Base-by-base conservation (phyloP, 2,113 vertebrate species). In the Alosa alosa region DNA sequence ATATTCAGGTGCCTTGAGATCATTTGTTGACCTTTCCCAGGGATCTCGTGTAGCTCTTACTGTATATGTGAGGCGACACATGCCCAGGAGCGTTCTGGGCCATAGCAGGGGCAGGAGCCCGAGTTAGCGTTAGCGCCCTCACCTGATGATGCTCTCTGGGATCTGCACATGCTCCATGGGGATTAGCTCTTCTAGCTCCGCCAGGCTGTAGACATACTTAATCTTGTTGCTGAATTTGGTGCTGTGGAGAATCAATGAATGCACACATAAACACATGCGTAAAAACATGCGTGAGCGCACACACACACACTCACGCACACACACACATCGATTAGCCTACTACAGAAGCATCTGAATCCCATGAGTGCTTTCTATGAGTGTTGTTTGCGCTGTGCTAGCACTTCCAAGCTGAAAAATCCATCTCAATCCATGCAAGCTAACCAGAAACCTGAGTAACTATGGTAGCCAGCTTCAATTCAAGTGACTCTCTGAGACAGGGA, bases 201-300 rank as follows among this genome's bases (percentile, higher is more conserved):
- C 95, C 93, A 99, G 86, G 0, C 95, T 98, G 93, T 90, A 95
- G 86, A 99, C 96, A 0, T 99, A 99, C 87, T 96, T 97, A 90
- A 99, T 98, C 93, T 99, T 99, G 92, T 96, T 99, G 95, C 98
- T 99, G 94, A 99, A 99, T 92, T 99, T 99, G 84, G 98, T 96
- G 91, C 98, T 99, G 92, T 84, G 90, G 92, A 92, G 46, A 89
- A 49, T 83, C 36, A 9, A 91, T 5, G 22, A 84, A 72, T 36
- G 25, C 13, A 72, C 64, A 72, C 64, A 72, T 25, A 11, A 6
- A 72, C 64, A 72, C 64, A 72, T 15, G 3, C 10, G n/a, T 13
- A 25, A 22, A 31, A 22, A 25, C n/a, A 31, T 22, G 13, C 18
- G 18, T 13, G 13, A 8, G n/a, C 60, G 25, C n/a, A 25, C 60